These are phyloP conservation scores for Saguinus oedipus DNA, from an alignment of 2,797 vertebrate species.

Conservation along the genomic window DNA sequence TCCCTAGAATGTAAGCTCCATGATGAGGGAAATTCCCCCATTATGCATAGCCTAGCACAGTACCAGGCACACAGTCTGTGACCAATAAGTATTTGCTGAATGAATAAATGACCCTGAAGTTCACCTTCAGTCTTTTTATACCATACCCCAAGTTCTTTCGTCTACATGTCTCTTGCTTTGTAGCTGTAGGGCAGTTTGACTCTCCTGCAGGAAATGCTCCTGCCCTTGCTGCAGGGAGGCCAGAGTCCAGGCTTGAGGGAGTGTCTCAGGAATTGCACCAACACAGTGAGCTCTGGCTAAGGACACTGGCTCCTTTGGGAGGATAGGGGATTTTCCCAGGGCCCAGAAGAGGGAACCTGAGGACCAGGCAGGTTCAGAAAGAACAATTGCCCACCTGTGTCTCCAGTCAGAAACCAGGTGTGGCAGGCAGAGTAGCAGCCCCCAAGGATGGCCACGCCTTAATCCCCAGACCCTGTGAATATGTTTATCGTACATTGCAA, in stretches of 20 bases:
- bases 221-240: too few relatives aligned
- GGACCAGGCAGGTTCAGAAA: neutral
- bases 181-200: neutral
- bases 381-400: neutral
- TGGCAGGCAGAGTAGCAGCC: neutral
- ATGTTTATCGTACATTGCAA: neutral
- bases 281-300: neutral
- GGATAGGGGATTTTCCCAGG: neutral
- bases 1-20: neutral
- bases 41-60: neutral
- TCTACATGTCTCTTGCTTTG: neutral
- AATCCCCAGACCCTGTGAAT: neutral
- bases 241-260: too few relatives aligned
- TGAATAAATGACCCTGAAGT: neutral
- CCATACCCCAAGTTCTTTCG: neutral
- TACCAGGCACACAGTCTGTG: neutral
- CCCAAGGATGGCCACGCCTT: neutral
- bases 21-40: neutral
- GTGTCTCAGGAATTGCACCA: too few relatives aligned
- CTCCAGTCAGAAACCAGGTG: neutral
- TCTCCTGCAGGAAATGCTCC: neutral
- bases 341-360: neutral
- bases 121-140: neutral
- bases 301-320: neutral
- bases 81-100: neutral